Evolutionary conservation across 2,797 vertebrate genomes (phyloP), one percentile per base, ranked within the genome.

Genomic region (Strix occidentalis): DNA sequence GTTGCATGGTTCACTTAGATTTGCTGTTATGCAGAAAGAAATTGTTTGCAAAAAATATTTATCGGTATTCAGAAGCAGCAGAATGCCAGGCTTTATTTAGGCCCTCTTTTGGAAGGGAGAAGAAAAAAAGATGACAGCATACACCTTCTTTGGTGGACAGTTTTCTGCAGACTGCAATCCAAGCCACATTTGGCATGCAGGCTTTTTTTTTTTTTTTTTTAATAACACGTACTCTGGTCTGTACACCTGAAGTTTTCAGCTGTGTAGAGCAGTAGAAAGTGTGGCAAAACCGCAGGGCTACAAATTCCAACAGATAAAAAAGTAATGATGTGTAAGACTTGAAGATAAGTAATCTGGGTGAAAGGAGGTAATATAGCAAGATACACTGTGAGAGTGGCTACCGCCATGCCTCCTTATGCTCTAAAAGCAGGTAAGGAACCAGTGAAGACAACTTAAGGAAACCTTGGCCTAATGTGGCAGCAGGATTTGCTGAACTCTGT

Each of bases 301-400:
- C 53, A 54, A 54, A 15, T 28, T 63, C 5, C 31, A 46, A 51
- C 10, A n/a, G 68, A 56, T 21, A 39, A 68, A 64, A 72, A 82
- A 41, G 43, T 29, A 28, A 45, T 11, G 31, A 25, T 8, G 6
- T 21, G 51, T n/a, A 41, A 65, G 64, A 80, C 16, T 3, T 9
- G 31, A 70, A 64, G 48, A 48, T 48, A 64, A 58, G 16, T 14
- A 60, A 28, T 6, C 16, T 15, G 10, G 4, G 17, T 51, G 28
- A n/a, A 39, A 77, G 11, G 16, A 35, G 29, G 12, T 5, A 50
- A 24, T 9, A 25, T 1, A 35, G 17, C 26, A 11, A 58, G 23
- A 37, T 4, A 7, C 0, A 3, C 12, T 10, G 3, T 12, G 18
- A 6, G 21, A n/a, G 25, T 3, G 6, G 19, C 21, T 17, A 10